Conservation (phyloP, 2,113 vertebrate species). For the Pterocles gutturalis region DNA sequence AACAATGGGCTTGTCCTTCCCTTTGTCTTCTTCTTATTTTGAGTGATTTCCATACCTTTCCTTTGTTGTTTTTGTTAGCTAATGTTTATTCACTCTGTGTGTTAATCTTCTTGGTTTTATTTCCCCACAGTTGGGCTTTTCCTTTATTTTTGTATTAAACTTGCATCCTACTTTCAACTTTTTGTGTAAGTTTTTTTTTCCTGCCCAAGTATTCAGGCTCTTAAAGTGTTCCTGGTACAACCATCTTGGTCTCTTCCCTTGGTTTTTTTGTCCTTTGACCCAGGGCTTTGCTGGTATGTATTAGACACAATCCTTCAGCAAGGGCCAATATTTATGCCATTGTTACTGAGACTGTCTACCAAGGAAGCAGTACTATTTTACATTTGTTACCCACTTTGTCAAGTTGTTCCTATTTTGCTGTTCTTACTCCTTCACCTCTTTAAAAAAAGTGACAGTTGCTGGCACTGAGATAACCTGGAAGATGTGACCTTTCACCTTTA, state of each 20-base stretch:
- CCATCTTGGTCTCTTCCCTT: neutral
- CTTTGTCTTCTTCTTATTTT: neutral
- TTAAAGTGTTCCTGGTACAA: neutral
- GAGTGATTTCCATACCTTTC: neutral
- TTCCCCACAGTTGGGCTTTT: neutral
- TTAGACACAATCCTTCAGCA: neutral
- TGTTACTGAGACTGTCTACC: neutral
- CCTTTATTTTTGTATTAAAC: neutral
- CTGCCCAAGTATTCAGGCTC: neutral
- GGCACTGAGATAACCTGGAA: neutral
- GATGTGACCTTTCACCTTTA: neutral
- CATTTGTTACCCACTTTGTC: constrained; percentile 24
- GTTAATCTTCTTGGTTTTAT: neutral
- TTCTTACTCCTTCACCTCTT: neutral
- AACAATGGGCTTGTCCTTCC: neutral
- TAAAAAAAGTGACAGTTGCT: neutral
- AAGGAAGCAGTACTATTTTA: constrained; percentile 27
- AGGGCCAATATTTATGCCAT: neutral
- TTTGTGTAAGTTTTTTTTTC: neutral
- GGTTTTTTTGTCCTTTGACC: neutral
- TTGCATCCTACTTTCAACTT: neutral
- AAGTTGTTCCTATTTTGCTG: constrained; percentile 10
- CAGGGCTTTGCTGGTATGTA: neutral
- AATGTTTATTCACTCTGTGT: neutral
- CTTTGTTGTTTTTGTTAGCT: neutral